A percentile compares a stretch with the other conserved stretches of the same genome.
phyloP scores from a whole-genome alignment of 2,797 vertebrate genomes.

The Mus spretus region DNA sequence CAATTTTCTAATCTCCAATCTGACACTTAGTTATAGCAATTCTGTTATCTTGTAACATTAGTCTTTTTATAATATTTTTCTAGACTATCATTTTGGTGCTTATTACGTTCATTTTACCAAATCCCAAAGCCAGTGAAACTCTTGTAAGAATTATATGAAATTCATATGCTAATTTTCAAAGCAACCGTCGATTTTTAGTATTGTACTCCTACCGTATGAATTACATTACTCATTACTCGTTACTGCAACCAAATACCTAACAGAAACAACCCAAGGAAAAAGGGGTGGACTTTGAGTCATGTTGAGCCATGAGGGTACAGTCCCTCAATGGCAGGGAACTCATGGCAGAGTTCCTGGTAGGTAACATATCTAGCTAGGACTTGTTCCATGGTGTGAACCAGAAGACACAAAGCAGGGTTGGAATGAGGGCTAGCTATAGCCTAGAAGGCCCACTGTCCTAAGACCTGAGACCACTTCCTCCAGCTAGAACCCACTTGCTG shows the following conservation, averaged over 20 bases:
- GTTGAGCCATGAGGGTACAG: not conserved
- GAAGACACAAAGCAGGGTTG: not conserved
- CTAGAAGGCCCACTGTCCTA: not conserved
- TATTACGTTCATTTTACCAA: slow-evolving; percentile 55
- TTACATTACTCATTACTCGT: not conserved
- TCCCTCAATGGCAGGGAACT: not conserved
- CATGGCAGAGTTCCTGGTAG: not conserved
- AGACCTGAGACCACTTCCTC: not conserved
- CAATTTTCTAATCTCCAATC: slow-evolving; percentile 44
- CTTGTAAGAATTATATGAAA: slow-evolving; percentile 9
- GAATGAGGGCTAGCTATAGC: not conserved
- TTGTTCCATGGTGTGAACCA: not conserved
- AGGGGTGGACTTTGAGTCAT: not conserved
- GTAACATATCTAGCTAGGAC: not conserved
- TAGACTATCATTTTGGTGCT: slow-evolving; percentile 22
- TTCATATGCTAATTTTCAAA: slow-evolving; percentile 52
- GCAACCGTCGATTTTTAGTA: slow-evolving; percentile 38
- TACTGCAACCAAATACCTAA: not conserved
- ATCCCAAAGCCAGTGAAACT: slow-evolving; percentile 3
- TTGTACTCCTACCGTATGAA: not conserved
- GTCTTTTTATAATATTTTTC: slow-evolving; percentile 30
- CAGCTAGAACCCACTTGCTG: not conserved
- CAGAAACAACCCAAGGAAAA: not conserved
- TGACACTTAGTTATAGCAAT: not conserved
- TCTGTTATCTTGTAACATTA: slow-evolving; percentile 26